Conservation (phyloP, 2,888 invertebrate genomes). For the Drosophila nigritarsus region DNA sequence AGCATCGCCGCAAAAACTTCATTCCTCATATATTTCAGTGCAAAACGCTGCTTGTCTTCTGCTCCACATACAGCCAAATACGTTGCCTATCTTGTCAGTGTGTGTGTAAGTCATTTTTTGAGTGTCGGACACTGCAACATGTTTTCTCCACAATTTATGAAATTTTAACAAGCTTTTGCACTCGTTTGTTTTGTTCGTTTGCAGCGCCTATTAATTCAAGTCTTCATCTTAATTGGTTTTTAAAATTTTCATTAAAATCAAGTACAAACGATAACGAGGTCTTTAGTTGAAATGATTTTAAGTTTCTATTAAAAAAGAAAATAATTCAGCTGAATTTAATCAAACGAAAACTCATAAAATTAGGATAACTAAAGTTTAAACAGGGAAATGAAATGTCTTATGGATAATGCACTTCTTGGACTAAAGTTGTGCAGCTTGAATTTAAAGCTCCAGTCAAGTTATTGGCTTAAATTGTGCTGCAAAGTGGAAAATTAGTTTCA, state of each 20-base stretch:
- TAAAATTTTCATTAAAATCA: constrained; percentile 64
- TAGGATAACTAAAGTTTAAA: neutral
- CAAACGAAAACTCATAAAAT: neutral
- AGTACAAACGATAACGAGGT: constrained; percentile 31
- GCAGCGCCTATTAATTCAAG: constrained; percentile 58
- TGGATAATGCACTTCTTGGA: neutral
- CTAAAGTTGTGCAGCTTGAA: constrained; percentile 6
- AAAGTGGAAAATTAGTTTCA: constrained; percentile 82
- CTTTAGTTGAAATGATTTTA: neutral
- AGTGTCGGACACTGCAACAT: constrained; percentile 52
- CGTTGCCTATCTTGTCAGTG: constrained; percentile 15
- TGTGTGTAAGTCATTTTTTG: neutral
- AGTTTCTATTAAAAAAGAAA: neutral
- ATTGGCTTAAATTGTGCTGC: constrained; percentile 73
- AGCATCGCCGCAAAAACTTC: constrained; percentile 67
- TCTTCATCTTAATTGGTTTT: constrained; percentile 59
- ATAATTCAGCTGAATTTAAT: neutral
- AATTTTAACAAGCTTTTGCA: constrained; percentile 60
- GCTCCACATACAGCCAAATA: constrained; percentile 26
- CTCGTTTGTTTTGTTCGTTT: neutral
- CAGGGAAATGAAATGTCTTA: neutral
- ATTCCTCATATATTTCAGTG: constrained; percentile 64
- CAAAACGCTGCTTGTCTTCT: constrained; percentile 36
- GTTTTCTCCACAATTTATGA: constrained; percentile 68
- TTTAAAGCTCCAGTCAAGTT: constrained; percentile 56